Conservation (phyloP, 2,113 vertebrate species). For the Trogon surrucura region DNA sequence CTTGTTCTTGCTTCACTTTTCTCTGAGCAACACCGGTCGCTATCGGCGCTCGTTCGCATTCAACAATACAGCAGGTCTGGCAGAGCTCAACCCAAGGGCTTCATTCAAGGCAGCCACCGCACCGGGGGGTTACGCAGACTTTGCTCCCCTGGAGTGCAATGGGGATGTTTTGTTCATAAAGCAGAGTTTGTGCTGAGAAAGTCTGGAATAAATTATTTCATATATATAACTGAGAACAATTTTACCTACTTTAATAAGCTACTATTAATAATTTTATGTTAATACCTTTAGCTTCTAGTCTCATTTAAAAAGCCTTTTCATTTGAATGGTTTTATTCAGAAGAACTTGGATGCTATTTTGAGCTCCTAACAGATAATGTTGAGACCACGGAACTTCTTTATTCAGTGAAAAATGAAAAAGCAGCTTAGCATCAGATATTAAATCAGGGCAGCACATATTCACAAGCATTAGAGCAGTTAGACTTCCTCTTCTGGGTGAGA, state of each 20-base stretch:
- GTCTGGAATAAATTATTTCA: background rate
- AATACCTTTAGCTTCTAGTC: background rate
- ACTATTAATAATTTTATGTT: background rate
- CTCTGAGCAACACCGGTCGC: background rate
- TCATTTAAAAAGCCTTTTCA: background rate
- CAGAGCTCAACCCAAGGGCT: background rate
- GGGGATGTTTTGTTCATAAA: background rate
- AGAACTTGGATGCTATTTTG: background rate
- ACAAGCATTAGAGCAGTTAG: background rate
- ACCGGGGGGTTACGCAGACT: accelerated
- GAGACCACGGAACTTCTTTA: background rate
- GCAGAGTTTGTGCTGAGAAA: background rate
- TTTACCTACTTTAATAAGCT: background rate
- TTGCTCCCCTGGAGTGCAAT: background rate
- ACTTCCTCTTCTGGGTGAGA: background rate
- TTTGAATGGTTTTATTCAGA: background rate
- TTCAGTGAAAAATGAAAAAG: background rate
- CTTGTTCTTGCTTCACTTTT: slow-evolving; percentile 6
- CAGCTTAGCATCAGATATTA: background rate
- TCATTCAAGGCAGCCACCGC: background rate
- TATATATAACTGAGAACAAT: background rate
- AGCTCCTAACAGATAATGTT: background rate
- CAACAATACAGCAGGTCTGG: background rate
- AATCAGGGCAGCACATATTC: background rate
- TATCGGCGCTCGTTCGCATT: background rate